Evolutionary conservation across 2,113 vertebrate genomes (phyloP), one percentile per base, ranked within the genome.

Genomic region (Engraulis encrasicolus): DNA sequence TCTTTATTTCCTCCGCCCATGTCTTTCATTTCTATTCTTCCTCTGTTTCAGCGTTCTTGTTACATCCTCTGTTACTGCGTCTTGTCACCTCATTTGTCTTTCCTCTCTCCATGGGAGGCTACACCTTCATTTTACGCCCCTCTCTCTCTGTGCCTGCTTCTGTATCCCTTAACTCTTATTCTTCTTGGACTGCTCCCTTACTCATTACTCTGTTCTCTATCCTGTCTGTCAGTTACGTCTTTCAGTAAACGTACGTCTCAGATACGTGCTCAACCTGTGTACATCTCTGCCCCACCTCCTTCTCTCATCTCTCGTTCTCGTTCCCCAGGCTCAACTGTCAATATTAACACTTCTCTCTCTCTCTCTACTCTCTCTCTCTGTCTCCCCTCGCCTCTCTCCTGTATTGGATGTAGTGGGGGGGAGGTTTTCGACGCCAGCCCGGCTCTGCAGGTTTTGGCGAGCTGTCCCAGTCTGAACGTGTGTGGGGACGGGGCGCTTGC

Each of bases 361-460:
- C 12, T 45, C 40, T 45, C 48, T 79, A 34, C 17, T 37, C 61
- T 31, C 6, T 52, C 23, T 11, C 50, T 6, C 45, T 20, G 37
- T 23, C n/a, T 79, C 14, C 0, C 40, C 27, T 50, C 31, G 86
- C 71, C 45, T 5, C 79, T 78, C 38, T 20, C 34, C 66, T 81
- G 61, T 83, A 95, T n/a, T n/a, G 98, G 97, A 98, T 86, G 94
- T 95, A 0, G 81, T 97, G 34, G 97, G 97, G 0, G 98, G 97
- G 17, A n/a, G n/a, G 95, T 96, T 19, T 99, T 99, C 50, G 98
- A 99, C 15, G 97, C 97, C 31, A 96, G 97, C 0, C 97, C 99
- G 89, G 97, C 97, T 82, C 94, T 99, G 2, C 96, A 99, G 0
- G 98, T n/a, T n/a, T n/a, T n/a, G n/a, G 98, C 37, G 98, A 99